phyloP scores from a whole-genome alignment of 1,140 invertebrate genomes.

The Caenorhabditis latens region DNA sequence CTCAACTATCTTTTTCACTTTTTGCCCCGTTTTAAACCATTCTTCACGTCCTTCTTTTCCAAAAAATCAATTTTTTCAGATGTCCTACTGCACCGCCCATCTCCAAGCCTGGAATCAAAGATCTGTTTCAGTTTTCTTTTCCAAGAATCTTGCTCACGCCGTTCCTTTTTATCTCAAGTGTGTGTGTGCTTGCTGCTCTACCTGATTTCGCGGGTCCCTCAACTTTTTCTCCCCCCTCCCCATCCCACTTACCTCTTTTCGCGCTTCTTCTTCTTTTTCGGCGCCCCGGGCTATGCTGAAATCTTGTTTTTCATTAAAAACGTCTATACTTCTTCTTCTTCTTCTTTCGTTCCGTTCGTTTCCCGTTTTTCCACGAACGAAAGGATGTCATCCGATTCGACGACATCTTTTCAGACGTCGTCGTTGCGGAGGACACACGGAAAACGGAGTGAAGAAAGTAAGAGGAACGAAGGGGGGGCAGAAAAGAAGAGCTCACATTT shows the following conservation, averaged over 20 bases:
- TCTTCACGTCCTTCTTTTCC: too few relatives aligned
- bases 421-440: conserved; percentile 15
- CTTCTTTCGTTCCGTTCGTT: background rate
- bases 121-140: background rate
- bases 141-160: too few relatives aligned
- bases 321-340: conserved; percentile 47
- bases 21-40: too few relatives aligned
- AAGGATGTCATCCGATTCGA: conserved; percentile 13
- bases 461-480: too few relatives aligned
- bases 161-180: conserved; percentile 35
- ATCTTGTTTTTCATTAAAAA: conserved; percentile 52
- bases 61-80: too few relatives aligned
- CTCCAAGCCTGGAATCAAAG: too few relatives aligned
- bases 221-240: background rate
- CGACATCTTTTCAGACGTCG: conserved; percentile 47
- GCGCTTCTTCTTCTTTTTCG: conserved; percentile 10
- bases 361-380: background rate
- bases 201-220: background rate
- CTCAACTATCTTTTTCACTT: too few relatives aligned
- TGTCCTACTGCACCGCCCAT: too few relatives aligned
- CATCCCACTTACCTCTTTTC: conserved; percentile 32
- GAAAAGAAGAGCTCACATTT: conserved; percentile 52
- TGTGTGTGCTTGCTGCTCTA: background rate
- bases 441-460: background rate
- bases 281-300: conserved; percentile 48